These are phyloP conservation scores for Chrysopa pallens DNA, from an alignment of 1,140 invertebrate genomes.

Conservation along the genomic window DNA sequence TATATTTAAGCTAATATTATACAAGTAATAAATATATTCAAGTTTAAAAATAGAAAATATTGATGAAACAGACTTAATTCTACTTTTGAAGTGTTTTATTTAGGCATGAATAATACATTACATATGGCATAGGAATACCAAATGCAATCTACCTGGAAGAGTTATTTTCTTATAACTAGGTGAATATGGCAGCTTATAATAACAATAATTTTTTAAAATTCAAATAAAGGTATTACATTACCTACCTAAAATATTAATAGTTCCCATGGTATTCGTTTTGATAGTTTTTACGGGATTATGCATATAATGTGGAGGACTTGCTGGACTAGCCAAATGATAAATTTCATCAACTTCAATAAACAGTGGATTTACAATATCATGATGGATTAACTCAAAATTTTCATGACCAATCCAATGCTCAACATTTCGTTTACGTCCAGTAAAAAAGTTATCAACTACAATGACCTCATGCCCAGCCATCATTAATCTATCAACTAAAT, in stretches of 20 bases:
- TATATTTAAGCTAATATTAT: too few species aligned
- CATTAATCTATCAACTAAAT: conserved; percentile 92
- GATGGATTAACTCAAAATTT: conserved; percentile 97
- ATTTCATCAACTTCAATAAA: conserved; percentile 98
- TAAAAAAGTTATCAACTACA: conserved; percentile 97
- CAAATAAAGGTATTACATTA: conserved; percentile 3
- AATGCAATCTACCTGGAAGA: too few species aligned
- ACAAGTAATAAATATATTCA: too few species aligned
- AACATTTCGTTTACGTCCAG: conserved; percentile 89
- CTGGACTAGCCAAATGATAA: conserved; percentile 96
- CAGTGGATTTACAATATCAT: conserved; percentile 96
- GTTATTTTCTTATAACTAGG: too few species aligned
- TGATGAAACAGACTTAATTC: too few species aligned
- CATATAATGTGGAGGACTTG: conserved; percentile 99
- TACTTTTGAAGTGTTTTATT: too few species aligned
- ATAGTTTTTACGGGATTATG: conserved; percentile 99
- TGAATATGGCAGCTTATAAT: neutral
- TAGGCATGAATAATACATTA: too few species aligned
- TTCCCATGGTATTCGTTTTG: conserved; percentile 97
- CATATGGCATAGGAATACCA: too few species aligned
- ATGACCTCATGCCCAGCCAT: conserved; percentile 93
- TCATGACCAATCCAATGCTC: conserved; percentile 98
- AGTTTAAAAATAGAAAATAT: too few species aligned
- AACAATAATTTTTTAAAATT: neutral
- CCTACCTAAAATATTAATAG: conserved; percentile 96